Evolutionary conservation across 2,797 vertebrate genomes (phyloP), one percentile per base, ranked within the genome.

Genomic region (Florisuga fusca): DNA sequence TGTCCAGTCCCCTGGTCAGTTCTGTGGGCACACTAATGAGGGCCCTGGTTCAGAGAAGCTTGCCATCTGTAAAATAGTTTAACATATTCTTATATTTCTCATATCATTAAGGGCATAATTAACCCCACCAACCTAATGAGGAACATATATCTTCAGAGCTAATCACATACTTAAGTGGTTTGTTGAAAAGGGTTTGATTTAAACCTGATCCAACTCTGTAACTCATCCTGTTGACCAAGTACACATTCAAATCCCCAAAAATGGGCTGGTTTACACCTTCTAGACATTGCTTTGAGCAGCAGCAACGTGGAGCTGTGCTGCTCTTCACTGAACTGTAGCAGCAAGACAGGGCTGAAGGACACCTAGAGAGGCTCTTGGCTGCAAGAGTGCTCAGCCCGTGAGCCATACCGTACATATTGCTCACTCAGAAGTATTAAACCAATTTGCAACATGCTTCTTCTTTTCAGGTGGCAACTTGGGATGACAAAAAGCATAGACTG

Each of bases 161-260:
- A 95, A 91, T 92, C 84, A 72, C 86, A 58, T 69, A 84, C 68
- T 92, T 54, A 87, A 85, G 62, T 83, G 57, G 74, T 87, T 61
- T 85, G 71, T 85, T 92, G 93, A 71, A 89, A 87, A 89, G 87
- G 62, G 64, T 71, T 89, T 95, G 92, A 95, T 95, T 96, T 97
- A 93, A 95, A 90, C 72, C 63, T 25, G 53, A 36, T 53, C 67
- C 71, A 84, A 68, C 75, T 45, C 89, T 90, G 36, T 62, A 95
- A 90, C 64, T 93, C 90, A 63, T 90, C 88, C 64, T 67, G 68
- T 77, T 92, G 86, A 73, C 59, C 5, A n/a, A 94, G 43, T 43
- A 58, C 46, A 11, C 33, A 6, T 87, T 74, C 62, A 58, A 76
- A 83, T 77, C 67, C 57, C 50, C 77, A 58, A 55, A 61, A 6